Evolutionary conservation across 2,113 vertebrate species (phyloP).

Genomic region (Melospiza georgiana): DNA sequence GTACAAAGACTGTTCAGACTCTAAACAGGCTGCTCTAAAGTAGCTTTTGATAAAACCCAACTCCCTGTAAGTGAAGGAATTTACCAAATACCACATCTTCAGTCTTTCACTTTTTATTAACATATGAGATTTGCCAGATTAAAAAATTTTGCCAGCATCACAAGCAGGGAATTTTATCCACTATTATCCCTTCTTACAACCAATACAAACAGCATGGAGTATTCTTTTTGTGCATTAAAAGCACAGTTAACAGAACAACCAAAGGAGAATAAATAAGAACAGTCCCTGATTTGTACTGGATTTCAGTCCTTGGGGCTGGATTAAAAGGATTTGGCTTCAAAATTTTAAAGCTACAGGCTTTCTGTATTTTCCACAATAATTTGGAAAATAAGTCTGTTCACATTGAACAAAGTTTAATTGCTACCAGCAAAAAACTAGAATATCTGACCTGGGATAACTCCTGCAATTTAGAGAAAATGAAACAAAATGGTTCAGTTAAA

Average conservation of each 20-base stretch:
- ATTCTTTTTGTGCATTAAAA: not conserved
- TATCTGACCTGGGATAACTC: not conserved
- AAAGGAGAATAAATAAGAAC: not conserved
- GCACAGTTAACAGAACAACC: not conserved
- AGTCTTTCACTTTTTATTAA: not conserved
- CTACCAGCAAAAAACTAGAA: not conserved
- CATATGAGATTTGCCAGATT: not conserved
- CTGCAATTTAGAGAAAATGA: not conserved
- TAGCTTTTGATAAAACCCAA: not conserved
- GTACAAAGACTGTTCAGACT: not conserved
- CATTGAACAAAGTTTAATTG: not conserved
- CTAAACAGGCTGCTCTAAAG: not conserved
- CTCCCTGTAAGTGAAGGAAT: not conserved
- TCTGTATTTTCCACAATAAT: not conserved
- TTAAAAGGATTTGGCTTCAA: not conserved
- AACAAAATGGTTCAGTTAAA: not conserved
- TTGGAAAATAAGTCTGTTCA: not conserved
- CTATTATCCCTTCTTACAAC: not conserved
- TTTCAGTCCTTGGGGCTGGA: not conserved
- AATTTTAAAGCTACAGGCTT: not conserved
- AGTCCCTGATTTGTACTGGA: not conserved
- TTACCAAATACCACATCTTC: not conserved
- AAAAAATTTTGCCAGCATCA: not conserved
- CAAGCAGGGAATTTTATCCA: not conserved
- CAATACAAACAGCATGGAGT: not conserved